Evolutionary conservation across 2,113 vertebrate species (phyloP), one percentile per base, ranked within the genome.

Genomic region (Notothenia coriiceps): DNA sequence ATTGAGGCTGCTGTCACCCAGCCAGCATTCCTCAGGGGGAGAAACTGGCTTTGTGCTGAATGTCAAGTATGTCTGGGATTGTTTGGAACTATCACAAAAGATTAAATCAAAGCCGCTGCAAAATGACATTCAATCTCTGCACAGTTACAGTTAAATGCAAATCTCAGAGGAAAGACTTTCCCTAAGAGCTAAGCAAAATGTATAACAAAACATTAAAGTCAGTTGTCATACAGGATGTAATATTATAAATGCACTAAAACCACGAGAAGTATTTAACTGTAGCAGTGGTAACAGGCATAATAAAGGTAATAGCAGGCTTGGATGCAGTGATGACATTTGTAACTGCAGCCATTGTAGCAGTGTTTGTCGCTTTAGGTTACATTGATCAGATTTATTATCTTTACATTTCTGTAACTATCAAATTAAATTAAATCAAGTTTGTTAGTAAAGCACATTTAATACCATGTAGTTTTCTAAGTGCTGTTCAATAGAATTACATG

Each of bases 11-110:
- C 67, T 82, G 82, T 88, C 80, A 67, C 66, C 13, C 64, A 46
- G 86, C 86, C 89, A 86, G 88, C 86, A 92, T 91, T 89, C 88
- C 81, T 83, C 73, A 54, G 52, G 60, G 63, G 40, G 59, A 81
- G 67, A 49, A 69, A 69, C 61, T 74, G 55, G 72, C 84, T 88
- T 77, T 85, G 83, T 88, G 75, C 69, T 73, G 81, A 91, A 86
- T 87, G 83, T 88, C 84, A 88, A 64, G 69, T 76, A 81, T 79
- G 81, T 82, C 62, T 72, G 77, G 57, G 88, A 83, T 66, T 66
- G 47, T 68, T 64, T 64, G 49, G 43, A 77, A 55, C 17, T 13
- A 47, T 60, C 55, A 47, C 10, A 79, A 18, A 65, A 44, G 20
- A n/a, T 18, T 61, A 44, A 40, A 80, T 79, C 64, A 79, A 82